phyloP scores from a whole-genome alignment of 2,888 invertebrate species.

The Pycnomerus fuliginosus region DNA sequence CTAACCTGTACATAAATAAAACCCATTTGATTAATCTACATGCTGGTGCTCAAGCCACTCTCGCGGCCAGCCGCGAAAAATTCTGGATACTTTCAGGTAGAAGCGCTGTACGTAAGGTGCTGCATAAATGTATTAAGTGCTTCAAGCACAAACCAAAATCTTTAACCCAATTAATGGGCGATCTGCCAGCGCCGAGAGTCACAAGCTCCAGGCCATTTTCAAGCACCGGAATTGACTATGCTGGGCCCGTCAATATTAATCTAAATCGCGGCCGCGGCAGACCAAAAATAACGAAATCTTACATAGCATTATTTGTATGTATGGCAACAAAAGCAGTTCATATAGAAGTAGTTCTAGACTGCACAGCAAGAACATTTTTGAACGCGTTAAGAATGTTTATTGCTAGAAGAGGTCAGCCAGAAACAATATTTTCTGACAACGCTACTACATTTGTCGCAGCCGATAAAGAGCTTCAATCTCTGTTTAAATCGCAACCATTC shows the following conservation, averaged over 20 bases:
- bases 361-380: constrained; percentile 26
- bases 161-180: too few species aligned
- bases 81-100: constrained; percentile 6
- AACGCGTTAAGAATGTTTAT: constrained; percentile 24
- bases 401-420: constrained; percentile 22
- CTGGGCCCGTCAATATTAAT: constrained; percentile 24
- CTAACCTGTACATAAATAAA: constrained; percentile 6
- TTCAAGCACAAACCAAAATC: too few species aligned
- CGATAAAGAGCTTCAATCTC: constrained; percentile 5
- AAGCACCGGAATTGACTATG: too few species aligned
- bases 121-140: constrained; percentile 11
- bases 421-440: constrained; percentile 28
- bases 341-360: constrained; percentile 24
- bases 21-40: constrained; percentile 2
- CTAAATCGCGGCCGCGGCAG: constrained; percentile 21
- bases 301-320: constrained; percentile 31
- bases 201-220: constrained; percentile 15
- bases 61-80: constrained; percentile 1
- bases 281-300: constrained; percentile 17
- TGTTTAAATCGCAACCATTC: neutral
- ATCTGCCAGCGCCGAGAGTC: constrained; percentile 1
- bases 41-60: constrained; percentile 1
- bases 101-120: constrained; percentile 1
- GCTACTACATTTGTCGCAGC: constrained; percentile 27
- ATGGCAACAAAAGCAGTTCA: constrained; percentile 28